Percentiles rank a stretch among this genome's conserved stretches.
These are phyloP conservation scores for Lottia gigantea DNA, from an alignment of 2,888 invertebrate genomes.

Conservation along the genomic window DNA sequence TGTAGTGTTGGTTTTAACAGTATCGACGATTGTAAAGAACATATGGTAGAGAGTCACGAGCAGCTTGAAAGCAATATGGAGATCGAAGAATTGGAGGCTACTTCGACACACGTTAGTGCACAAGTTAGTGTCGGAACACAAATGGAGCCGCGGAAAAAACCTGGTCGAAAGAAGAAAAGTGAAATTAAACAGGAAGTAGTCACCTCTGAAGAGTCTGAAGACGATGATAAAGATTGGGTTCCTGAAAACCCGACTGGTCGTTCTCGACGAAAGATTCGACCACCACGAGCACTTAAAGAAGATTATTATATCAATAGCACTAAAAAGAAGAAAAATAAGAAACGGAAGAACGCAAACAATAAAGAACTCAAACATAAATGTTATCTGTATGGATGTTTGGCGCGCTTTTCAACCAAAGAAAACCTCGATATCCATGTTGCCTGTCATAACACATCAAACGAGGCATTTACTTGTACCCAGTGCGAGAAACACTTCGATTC, in stretches of 20 bases:
- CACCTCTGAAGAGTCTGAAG: constrained; percentile 18
- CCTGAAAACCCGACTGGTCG: constrained; percentile 38
- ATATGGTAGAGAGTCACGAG: constrained; percentile 63
- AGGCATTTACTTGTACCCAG: constrained; percentile 75
- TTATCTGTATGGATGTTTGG: constrained; percentile 39
- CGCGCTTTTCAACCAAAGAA: constrained; percentile 13
- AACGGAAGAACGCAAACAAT: constrained; percentile 12
- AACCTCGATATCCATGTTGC: constrained; percentile 76
- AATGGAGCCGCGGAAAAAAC: constrained; percentile 45
- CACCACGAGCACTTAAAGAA: constrained; percentile 50
- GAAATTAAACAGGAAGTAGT: constrained; percentile 33
- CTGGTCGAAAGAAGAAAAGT: constrained; percentile 47
- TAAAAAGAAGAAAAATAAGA: constrained; percentile 28
- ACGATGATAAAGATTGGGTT: constrained; percentile 34
- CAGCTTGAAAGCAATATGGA: constrained; percentile 27
- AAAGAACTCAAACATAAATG: constrained; percentile 39
- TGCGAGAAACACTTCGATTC: constrained; percentile 73
- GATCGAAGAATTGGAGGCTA: constrained; percentile 5
- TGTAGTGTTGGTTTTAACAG: constrained; percentile 63
- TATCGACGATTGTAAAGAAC: constrained; percentile 64
- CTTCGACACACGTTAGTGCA: background rate
- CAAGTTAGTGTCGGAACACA: constrained; percentile 60
- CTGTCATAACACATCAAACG: constrained; percentile 71
- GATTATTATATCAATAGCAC: constrained; percentile 50
- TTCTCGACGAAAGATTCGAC: constrained; percentile 44